Base-by-base conservation (phyloP, 2,888 invertebrate species). In the Aquatica leii region DNA sequence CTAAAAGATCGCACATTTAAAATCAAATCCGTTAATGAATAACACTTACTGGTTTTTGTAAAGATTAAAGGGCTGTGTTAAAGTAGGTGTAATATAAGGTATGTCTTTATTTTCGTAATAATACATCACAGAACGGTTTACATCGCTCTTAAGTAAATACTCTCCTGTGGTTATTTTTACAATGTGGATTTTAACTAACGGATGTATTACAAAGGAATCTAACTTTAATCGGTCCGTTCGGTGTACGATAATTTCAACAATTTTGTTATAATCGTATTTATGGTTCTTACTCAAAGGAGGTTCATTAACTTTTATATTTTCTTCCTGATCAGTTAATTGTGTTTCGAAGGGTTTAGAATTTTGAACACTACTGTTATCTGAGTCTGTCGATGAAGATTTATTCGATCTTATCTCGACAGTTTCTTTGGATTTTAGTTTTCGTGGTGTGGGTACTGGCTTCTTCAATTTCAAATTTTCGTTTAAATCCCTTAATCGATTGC, bases 171-270 rank as follows among this genome's bases (percentile, higher is more conserved):
- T 76, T n/a, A 78, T 76, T 73, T 88, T 83, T 21, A 90, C 81
- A 5, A 90, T 76, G 69, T 87, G 86, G 17, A 90, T 83, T 71
- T 87, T 84, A 6, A 90, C 86, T 71, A 88, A 82, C 0, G 90
- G 90, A 78, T 89, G 87, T 53, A 84, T 78, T 15, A 87, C 84
- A 50, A 84, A 78, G 60, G 86, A 84, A 78, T 88, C 86, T 51
- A 86, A 79, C 69, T 86, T 83, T 12, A 90, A 79, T 71, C 83
- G 81, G 76, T 89, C 88, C 6, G 85, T 84, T 65, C 83, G 80
- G 72, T 89, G 88, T 59, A 89, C 76, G 14, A 80, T 82, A 21
- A 88, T 77, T 1, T 84, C 84, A 37, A 86, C 77, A 50, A 85
- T 80, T 62, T 80, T 78, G 21, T 77, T 73, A 63, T 76, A 76